phyloP scores from a whole-genome alignment of 2,797 vertebrate species.

The Paratrypauchen microcephalus region DNA sequence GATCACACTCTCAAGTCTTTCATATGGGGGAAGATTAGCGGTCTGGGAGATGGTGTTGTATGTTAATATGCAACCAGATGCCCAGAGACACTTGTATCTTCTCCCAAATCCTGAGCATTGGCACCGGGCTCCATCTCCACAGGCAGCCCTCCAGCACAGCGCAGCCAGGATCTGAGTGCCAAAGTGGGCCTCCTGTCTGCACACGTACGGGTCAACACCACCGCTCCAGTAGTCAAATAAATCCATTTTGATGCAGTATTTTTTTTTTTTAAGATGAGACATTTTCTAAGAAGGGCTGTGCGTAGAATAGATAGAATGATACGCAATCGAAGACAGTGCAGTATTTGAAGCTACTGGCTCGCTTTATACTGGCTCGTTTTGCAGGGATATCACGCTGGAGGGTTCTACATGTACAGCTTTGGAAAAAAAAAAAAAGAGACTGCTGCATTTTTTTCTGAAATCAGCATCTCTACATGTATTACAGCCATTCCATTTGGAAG shows the following conservation, averaged over 20 bases:
- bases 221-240: slow-evolving; percentile 11
- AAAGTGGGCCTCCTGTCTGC: slow-evolving; percentile 39
- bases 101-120: slow-evolving; percentile 53
- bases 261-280: too few relatives aligned
- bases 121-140: slow-evolving; percentile 41
- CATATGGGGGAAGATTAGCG: slow-evolving; percentile 22
- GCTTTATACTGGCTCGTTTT: too few relatives aligned
- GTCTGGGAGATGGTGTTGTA: slow-evolving; percentile 14
- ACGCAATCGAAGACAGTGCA: neutral
- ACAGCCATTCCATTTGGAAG: too few relatives aligned
- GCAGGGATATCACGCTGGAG: too few relatives aligned
- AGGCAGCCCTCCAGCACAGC: slow-evolving; percentile 51
- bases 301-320: neutral
- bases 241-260: neutral
- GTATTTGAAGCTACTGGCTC: too few relatives aligned
- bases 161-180: slow-evolving; percentile 50
- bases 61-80: slow-evolving; percentile 53
- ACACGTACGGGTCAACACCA: slow-evolving; percentile 21
- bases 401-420: too few relatives aligned
- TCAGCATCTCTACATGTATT: too few relatives aligned
- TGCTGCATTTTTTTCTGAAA: too few relatives aligned
- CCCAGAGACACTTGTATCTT: slow-evolving; percentile 48
- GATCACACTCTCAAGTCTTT: neutral
- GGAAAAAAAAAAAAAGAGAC: too few relatives aligned
- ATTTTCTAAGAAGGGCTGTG: neutral